Evolutionary conservation across 1,140 invertebrate genomes (phyloP).

Genomic region (Trachymyrmex septentrionalis): DNA sequence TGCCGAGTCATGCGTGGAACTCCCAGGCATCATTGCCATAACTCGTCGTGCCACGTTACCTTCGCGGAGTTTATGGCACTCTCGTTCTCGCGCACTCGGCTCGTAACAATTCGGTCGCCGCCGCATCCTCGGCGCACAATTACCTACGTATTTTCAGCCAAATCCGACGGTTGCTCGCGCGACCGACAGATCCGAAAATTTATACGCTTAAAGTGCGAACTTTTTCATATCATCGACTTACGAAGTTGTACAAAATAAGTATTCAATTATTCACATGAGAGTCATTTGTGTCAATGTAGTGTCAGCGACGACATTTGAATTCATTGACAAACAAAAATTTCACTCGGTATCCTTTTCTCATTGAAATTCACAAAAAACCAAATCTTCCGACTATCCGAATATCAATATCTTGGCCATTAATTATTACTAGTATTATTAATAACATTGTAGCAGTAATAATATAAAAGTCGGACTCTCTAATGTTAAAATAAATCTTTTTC

Average conservation of each 20-base stretch:
- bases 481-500: too few relatives aligned
- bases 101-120: slow-evolving; percentile 73
- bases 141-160: slow-evolving; percentile 9
- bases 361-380: neutral
- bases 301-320: neutral
- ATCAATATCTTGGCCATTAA: neutral
- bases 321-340: neutral
- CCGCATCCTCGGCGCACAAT: slow-evolving; percentile 42
- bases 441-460: too few relatives aligned
- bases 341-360: neutral
- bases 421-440: too few relatives aligned
- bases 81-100: slow-evolving; percentile 66
- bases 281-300: neutral
- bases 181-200: slow-evolving; percentile 6
- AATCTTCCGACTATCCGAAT: neutral
- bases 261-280: neutral
- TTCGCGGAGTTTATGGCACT: slow-evolving; percentile 72
- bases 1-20: slow-evolving; percentile 77
- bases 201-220: neutral
- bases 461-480: too few relatives aligned
- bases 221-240: neutral
- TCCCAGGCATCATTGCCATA: slow-evolving; percentile 74
- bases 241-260: neutral
- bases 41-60: slow-evolving; percentile 74
- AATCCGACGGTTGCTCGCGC: slow-evolving; percentile 20